Evolutionary conservation across 2,113 vertebrate species (phyloP), one percentile per base, ranked within the genome.

Genomic region (Neodon shergylaensis): DNA sequence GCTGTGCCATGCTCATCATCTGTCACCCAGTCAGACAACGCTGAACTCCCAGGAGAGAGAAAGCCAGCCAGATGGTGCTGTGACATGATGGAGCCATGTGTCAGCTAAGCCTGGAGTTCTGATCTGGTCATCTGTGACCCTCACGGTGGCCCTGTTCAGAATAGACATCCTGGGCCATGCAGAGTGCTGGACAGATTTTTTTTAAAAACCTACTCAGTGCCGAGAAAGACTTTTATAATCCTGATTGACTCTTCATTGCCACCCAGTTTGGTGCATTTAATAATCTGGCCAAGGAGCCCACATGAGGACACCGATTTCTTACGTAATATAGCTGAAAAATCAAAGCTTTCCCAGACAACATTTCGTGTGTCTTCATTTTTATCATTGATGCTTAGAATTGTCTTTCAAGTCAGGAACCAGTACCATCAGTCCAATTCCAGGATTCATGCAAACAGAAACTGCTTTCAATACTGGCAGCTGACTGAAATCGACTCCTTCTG

Each of bases 21-120:
- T 11, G 98, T 98, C 98, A 98, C 78, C 42, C 49, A 97, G 97
- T 97, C 97, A 98, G 97, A 95, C 97, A 95, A 86, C 97, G 94
- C 98, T 97, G 97, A 97, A 97, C 65, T 42, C 95, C 97, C 85
- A 94, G 96, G 96, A 98, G 88, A 97, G 97, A 98, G 96, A 98
- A 98, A 97, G 98, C 84, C 97, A 98, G 96, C 98, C 98, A 98
- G 97, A 95, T 98, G 97, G 96, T 98, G 96, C 97, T 94, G 96
- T 95, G 96, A 96, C 93, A 90, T 73, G 10, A 61, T 65, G 61
- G 91, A 14, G 58, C 96, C 84, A 97, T 97, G 96, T 73, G 97
- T 97, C 97, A 97, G 61, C 74, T 61, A 90, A 63, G 76, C 91
- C 94, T 21, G 68, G 95, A 94, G 93, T 66, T 88, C 94, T 4